Base-by-base conservation (phyloP, 2,113 vertebrate genomes). In the Lampris incognitus region DNA sequence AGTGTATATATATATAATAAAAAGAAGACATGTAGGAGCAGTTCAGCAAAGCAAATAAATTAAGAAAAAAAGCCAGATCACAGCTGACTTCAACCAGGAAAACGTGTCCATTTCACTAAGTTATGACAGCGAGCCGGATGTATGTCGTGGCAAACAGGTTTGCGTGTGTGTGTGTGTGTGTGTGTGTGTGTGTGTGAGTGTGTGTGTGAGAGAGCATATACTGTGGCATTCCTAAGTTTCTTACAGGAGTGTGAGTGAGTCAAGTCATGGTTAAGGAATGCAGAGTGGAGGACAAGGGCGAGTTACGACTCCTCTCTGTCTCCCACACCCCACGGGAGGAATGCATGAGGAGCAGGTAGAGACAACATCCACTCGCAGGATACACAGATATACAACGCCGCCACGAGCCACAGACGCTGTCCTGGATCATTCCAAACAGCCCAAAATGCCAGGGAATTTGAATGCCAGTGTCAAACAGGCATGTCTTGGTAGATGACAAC, bases 251-350 rank as follows among this genome's bases (percentile, higher is more conserved):
- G 82, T 65, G 68, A 82, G 74, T 44, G 79, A 75, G 72, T 68
- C 38, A 38, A 85, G 76, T 88, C 86, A 92, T 7, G 61, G 69
- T 46, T 79, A 49, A 86, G 89, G 92, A 94, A 95, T 94, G 93
- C 67, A 71, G 66, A 65, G 50, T 2, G 10, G 62, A 69, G 76
- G 41, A 84, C 64, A 8, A 79, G 84, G 24, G 72, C 93, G 69
- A 91, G 94, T 93, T 87, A 63, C 58, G 86, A 93, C 92, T 81
- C 24, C 86, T 85, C 87, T 80, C 82, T 66, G 3, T 78, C 74
- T 84, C 76, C 3, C 69, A 69, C 87, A 69, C 69, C 85, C 87
- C 75, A 56, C 1, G 66, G 74, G 78, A 90, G 90, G 87, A 91
- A 93, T 92, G 87, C 8, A 46, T 71, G 3, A 3, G 46, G 38